phyloP scores from a whole-genome alignment of 2,113 vertebrate genomes.

The Podiceps cristatus region DNA sequence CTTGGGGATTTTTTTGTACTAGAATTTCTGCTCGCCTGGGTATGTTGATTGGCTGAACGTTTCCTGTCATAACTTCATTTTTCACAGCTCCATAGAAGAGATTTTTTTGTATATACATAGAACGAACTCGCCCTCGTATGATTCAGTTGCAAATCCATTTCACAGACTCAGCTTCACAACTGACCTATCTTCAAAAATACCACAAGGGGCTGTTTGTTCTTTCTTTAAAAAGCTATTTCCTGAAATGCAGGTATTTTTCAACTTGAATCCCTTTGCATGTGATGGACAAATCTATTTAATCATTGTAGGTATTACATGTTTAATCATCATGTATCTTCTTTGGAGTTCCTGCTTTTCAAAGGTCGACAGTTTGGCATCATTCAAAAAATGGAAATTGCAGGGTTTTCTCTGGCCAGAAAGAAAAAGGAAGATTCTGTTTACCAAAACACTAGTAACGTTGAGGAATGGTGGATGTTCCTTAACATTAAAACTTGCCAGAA shows the following conservation, averaged over 20 bases:
- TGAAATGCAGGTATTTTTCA: neutral
- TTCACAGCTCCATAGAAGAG: neutral
- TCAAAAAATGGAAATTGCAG: neutral
- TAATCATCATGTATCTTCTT: neutral
- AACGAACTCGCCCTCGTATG: rapidly evolving
- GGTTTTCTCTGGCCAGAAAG: neutral
- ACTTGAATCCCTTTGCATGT: neutral
- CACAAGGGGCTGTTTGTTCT: neutral
- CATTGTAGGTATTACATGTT: neutral
- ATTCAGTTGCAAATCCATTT: neutral
- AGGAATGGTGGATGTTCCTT: neutral
- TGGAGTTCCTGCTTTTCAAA: neutral
- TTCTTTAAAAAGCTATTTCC: neutral
- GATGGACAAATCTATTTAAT: neutral
- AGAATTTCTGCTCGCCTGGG: neutral
- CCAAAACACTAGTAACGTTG: neutral
- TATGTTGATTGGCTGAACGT: neutral
- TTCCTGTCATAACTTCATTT: neutral
- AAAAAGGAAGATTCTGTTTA: neutral
- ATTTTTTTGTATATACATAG: neutral
- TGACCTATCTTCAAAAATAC: neutral
- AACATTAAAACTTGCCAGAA: neutral
- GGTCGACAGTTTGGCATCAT: neutral
- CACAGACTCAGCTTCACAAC: neutral
- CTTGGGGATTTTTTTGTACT: neutral